Conservation (phyloP, 1,140 invertebrate genomes). For the Venustaconcha ellipsiformis region DNA sequence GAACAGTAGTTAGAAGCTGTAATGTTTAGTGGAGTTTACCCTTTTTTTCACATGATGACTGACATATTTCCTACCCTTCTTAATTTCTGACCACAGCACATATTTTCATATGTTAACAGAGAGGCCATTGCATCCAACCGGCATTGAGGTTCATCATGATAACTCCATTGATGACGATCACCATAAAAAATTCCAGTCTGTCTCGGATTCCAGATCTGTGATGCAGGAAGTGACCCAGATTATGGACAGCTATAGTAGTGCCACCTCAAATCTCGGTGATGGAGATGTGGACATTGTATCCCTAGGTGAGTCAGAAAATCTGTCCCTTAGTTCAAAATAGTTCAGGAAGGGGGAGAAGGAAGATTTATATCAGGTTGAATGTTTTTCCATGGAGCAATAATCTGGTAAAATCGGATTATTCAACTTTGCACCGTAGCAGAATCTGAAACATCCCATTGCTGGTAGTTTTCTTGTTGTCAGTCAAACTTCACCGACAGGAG, state of each 20-base stretch:
- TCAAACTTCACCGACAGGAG: no score
- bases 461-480: no score
- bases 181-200: slow-evolving; percentile 29
- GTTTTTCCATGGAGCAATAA: no score
- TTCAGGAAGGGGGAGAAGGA: no score
- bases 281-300: slow-evolving; percentile 43
- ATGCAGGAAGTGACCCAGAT: slow-evolving; percentile 21
- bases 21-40: background rate
- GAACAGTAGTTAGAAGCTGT: background rate
- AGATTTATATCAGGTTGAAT: no score
- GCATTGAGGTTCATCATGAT: slow-evolving; percentile 31
- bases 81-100: no score
- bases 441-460: no score
- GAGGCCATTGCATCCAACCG: slow-evolving; percentile 35
- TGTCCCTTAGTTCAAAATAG: no score
- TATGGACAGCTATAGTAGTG: background rate
- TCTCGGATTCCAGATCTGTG: slow-evolving; percentile 18
- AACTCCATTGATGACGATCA: slow-evolving; percentile 19
- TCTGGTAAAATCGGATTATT: no score
- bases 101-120: slow-evolving; percentile 6
- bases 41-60: background rate
- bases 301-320: slow-evolving; percentile 22
- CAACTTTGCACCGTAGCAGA: no score
- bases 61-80: no score
- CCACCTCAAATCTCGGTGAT: slow-evolving; percentile 16